These are phyloP conservation scores for Drosophila quinaria DNA, from an alignment of 2,888 invertebrate species.

Conservation along the genomic window DNA sequence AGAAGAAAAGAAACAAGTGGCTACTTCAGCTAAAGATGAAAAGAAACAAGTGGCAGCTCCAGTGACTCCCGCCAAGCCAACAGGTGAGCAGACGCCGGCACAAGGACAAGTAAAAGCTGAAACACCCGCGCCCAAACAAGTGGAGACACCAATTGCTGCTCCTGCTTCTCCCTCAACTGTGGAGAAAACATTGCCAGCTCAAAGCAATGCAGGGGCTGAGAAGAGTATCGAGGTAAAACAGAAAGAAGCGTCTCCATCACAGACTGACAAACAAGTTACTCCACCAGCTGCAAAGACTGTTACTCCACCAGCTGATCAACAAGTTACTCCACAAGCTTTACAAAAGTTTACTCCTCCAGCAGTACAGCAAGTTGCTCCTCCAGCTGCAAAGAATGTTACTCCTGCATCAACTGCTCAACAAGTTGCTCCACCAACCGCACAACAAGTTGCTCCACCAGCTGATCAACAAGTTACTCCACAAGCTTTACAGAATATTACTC, in stretches of 20 bases:
- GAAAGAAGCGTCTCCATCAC: background rate
- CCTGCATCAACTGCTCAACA: slow-evolving; percentile 22
- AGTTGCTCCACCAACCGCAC: slow-evolving; percentile 25
- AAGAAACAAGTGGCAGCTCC: slow-evolving; percentile 1
- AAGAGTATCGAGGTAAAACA: background rate
- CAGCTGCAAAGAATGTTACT: background rate
- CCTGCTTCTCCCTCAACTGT: background rate
- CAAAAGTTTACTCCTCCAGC: slow-evolving; percentile 27
- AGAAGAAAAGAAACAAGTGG: background rate
- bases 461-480: slow-evolving; percentile 3
- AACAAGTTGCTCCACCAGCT: slow-evolving; percentile 23
- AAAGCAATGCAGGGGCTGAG: slow-evolving; percentile 2
- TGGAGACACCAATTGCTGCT: background rate
- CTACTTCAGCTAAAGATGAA: background rate
- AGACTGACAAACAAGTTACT: slow-evolving; percentile 32
- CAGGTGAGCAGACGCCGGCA: background rate
- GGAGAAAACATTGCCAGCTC: background rate
- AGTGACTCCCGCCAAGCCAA: background rate
- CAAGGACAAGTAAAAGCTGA: background rate
- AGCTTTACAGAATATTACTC: background rate
- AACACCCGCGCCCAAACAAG: slow-evolving; percentile 11
- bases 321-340: slow-evolving; percentile 26
- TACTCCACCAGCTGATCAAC: slow-evolving; percentile 18
- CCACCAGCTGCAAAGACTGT: slow-evolving; percentile 18
- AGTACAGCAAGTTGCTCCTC: slow-evolving; percentile 24